Percentiles rank a stretch among this genome's conserved stretches.
These are phyloP conservation scores for Liparis tanakae DNA, from an alignment of 2,797 vertebrate species.

Conservation along the genomic window DNA sequence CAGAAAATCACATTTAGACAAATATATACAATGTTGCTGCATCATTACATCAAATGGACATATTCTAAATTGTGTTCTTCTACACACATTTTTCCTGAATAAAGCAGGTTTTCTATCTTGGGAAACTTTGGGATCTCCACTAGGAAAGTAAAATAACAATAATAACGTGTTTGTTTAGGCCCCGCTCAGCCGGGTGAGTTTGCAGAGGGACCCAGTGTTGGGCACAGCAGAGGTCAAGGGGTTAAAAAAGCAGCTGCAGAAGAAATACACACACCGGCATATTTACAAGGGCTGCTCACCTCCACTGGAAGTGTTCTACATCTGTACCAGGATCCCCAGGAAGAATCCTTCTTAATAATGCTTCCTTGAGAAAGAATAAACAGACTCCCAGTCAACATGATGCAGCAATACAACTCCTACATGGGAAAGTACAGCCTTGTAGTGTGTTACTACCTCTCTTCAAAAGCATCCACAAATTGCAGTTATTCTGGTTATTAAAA, in stretches of 20 bases:
- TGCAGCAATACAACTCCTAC: neutral
- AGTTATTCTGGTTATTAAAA: constrained; percentile 10
- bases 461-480: neutral
- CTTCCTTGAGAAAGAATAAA: neutral
- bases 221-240: constrained; percentile 14
- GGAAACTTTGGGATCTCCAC: neutral
- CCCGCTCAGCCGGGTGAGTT: neutral
- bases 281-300: neutral
- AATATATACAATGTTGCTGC: neutral
- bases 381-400: neutral
- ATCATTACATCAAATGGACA: neutral
- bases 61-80: neutral
- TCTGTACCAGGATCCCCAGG: constrained; percentile 5
- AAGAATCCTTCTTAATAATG: neutral
- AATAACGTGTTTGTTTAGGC: neutral
- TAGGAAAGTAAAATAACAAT: constrained; percentile 15
- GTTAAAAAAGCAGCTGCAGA: constrained; percentile 32
- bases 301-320: neutral
- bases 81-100: neutral
- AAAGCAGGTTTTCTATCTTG: neutral
- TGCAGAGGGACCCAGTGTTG: neutral
- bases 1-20: neutral
- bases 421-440: neutral
- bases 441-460: neutral
- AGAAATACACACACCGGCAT: neutral